Evolutionary conservation across 2,113 vertebrate species (phyloP).

Genomic region (Sinocyclocheilus anophthalmus): DNA sequence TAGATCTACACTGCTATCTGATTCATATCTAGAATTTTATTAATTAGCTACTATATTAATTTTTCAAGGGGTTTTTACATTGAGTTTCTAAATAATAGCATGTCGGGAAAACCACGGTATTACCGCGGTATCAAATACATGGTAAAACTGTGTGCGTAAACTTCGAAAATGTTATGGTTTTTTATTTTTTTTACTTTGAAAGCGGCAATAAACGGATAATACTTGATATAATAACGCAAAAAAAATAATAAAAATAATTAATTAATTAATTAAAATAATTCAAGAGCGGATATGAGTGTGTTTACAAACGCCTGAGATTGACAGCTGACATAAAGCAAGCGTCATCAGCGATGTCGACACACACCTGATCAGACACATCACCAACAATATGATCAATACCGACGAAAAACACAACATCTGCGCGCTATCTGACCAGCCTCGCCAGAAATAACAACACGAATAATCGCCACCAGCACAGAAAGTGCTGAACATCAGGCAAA

Average conservation of each 20-base stretch:
- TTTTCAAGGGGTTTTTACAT: background rate
- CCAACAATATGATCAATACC: slow-evolving; percentile 8
- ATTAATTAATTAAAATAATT: background rate
- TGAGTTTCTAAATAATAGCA: background rate
- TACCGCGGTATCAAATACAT: background rate
- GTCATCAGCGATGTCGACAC: slow-evolving; percentile 31
- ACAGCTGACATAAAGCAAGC: background rate
- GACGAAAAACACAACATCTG: background rate
- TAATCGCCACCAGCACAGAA: background rate
- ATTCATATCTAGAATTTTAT: background rate
- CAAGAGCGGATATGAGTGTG: background rate
- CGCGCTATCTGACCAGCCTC: background rate
- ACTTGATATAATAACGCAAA: background rate
- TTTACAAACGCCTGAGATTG: slow-evolving; percentile 11
- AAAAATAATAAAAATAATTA: background rate
- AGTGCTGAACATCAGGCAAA: background rate
- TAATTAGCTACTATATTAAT: background rate
- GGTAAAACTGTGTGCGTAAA: background rate
- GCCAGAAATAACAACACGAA: background rate
- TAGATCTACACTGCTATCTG: background rate
- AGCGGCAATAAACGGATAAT: background rate
- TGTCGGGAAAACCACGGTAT: background rate
- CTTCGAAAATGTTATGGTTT: background rate
- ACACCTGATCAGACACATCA: slow-evolving; percentile 20
- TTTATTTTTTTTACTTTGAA: background rate